phyloP scores from a whole-genome alignment of 2,113 vertebrate genomes.

The Thalassoma bifasciatum region DNA sequence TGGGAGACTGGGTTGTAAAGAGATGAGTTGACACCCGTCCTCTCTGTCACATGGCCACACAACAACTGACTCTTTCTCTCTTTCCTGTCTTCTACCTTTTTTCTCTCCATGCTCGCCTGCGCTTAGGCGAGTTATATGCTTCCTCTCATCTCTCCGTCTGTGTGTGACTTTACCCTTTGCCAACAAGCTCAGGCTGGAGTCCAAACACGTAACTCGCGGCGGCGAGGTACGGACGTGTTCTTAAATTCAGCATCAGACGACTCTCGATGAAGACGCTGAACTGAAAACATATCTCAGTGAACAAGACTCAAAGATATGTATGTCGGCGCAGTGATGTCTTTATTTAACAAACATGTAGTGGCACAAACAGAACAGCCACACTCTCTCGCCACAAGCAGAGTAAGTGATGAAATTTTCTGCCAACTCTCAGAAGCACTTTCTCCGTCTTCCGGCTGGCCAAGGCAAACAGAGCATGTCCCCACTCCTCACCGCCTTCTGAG shows the following conservation, averaged over 20 bases:
- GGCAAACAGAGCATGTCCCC: constrained; percentile 39
- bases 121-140: constrained; percentile 32
- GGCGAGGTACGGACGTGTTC: constrained; percentile 34
- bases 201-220: constrained; percentile 48
- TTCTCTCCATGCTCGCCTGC: constrained; percentile 16
- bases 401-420: constrained; percentile 54
- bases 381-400: constrained; percentile 38
- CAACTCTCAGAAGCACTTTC: constrained; percentile 55
- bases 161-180: constrained; percentile 39
- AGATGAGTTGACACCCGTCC: not conserved
- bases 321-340: not conserved
- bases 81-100: constrained; percentile 3
- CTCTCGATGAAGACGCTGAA: constrained; percentile 6
- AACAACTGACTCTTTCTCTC: not conserved
- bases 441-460: constrained; percentile 43
- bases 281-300: not conserved
- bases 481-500: constrained; percentile 30
- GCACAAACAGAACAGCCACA: constrained; percentile 13
- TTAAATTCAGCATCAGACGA: constrained; percentile 22
- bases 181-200: constrained; percentile 41
- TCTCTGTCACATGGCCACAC: not conserved
- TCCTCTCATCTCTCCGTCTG: constrained; percentile 41
- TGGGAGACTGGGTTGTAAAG: constrained; percentile 16
- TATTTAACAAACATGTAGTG: constrained; percentile 10
- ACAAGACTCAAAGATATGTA: not conserved